A percentile compares a stretch with the other conserved stretches of the same genome.
These are phyloP conservation scores for Hydropsyche betteni DNA, from an alignment of 2,888 invertebrate species.

Conservation along the genomic window DNA sequence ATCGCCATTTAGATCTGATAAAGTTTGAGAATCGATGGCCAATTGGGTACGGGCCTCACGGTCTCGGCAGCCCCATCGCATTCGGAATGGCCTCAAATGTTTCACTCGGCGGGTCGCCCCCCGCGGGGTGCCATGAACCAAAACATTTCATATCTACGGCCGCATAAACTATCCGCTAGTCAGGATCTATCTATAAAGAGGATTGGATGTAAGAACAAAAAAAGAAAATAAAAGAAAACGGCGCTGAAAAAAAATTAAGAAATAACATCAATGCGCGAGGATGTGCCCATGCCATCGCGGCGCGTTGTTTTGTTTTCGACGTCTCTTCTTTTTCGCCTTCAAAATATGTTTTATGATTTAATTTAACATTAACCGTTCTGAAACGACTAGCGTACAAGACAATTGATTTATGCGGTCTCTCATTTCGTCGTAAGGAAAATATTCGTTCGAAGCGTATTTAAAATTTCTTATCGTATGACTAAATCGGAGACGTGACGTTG, in stretches of 20 bases:
- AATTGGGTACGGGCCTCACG: slow-evolving; percentile 32
- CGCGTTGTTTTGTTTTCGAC: slow-evolving; percentile 30
- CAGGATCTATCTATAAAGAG: slow-evolving; percentile 48
- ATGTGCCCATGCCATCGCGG: slow-evolving; percentile 33
- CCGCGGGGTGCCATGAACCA: slow-evolving; percentile 44
- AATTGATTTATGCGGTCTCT: slow-evolving; percentile 24
- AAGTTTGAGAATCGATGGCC: slow-evolving; percentile 29
- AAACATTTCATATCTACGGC: slow-evolving; percentile 47
- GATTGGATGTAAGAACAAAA: slow-evolving; percentile 23
- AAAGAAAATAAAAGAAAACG: slow-evolving; percentile 11
- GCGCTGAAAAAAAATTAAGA: not conserved
- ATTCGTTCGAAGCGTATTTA: not conserved
- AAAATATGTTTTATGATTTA: slow-evolving; percentile 39
- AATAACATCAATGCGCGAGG: slow-evolving; percentile 40
- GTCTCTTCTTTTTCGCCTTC: slow-evolving; percentile 34
- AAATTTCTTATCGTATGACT: not conserved
- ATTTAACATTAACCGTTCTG: slow-evolving; percentile 36
- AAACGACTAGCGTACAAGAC: slow-evolving; percentile 15
- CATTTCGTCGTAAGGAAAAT: slow-evolving; percentile 9
- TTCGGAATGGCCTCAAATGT: slow-evolving; percentile 44
- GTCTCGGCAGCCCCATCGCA: slow-evolving; percentile 42
- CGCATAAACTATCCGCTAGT: slow-evolving; percentile 49
- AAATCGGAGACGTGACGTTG: not conserved
- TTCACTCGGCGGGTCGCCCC: slow-evolving; percentile 47
- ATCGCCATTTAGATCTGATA: not conserved